Conservation (phyloP, 2,113 vertebrate genomes). For the Polypterus senegalus region DNA sequence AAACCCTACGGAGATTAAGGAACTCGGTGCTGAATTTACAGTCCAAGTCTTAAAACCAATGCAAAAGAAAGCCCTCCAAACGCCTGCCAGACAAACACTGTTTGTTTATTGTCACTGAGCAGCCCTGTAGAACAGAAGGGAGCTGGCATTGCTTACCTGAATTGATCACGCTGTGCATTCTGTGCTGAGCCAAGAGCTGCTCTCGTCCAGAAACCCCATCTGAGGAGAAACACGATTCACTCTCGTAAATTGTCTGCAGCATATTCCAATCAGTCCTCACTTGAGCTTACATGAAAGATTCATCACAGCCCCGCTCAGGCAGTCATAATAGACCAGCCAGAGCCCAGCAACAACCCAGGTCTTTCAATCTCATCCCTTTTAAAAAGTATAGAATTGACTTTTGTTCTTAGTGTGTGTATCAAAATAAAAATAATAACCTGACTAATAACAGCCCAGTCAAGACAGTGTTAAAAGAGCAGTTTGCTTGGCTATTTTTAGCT, state of each 20-base stretch:
- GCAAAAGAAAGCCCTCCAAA: too few relatives aligned
- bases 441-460: conserved; percentile 25
- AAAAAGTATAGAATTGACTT: conserved; percentile 3
- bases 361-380: conserved; percentile 8
- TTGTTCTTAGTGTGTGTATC: not conserved
- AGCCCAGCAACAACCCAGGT: conserved; percentile 34
- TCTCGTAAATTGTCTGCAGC: conserved; percentile 99
- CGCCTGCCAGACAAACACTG: too few relatives aligned
- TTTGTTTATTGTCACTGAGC: conserved; percentile 1
- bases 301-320: conserved; percentile 60
- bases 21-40: too few relatives aligned
- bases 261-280: conserved; percentile 79
- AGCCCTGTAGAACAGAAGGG: conserved; percentile 23
- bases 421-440: not conserved
- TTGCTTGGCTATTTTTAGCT: conserved; percentile 19
- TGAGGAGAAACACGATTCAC: conserved; percentile 93
- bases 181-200: conserved; percentile 68
- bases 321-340: conserved; percentile 58
- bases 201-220: conserved; percentile 78
- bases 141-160: conserved; percentile 70
- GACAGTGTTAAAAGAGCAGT: conserved; percentile 16
- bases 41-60: too few relatives aligned
- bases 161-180: conserved; percentile 92
- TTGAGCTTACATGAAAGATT: conserved; percentile 65
- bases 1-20: too few relatives aligned